Evolutionary conservation across 2,113 vertebrate species (phyloP).

Genomic region (Colistium nudipinnis): DNA sequence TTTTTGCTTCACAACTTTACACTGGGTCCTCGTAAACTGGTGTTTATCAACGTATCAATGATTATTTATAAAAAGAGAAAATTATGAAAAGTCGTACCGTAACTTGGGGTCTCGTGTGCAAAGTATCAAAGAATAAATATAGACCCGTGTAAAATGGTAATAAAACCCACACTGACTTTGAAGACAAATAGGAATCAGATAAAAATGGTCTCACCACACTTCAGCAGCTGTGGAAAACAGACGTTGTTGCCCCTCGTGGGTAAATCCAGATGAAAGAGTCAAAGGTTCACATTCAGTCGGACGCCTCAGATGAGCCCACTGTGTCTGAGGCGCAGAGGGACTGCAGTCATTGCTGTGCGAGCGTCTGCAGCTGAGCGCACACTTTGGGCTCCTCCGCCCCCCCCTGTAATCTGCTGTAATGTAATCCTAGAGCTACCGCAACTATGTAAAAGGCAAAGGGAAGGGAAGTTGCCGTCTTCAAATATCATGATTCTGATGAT

Average conservation of each 20-base stretch:
- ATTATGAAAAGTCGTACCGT: neutral
- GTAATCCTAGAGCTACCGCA: slow-evolving; percentile 39
- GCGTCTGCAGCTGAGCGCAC: slow-evolving; percentile 39
- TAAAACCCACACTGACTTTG: neutral
- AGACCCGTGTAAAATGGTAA: neutral
- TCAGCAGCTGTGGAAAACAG: slow-evolving; percentile 1
- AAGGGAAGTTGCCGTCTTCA: slow-evolving; percentile 21
- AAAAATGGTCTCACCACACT: slow-evolving; percentile 24
- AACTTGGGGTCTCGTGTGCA: too few species aligned
- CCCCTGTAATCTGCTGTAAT: slow-evolving; percentile 37
- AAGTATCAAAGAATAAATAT: neutral
- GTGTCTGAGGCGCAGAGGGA: slow-evolving; percentile 48
- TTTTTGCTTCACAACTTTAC: neutral
- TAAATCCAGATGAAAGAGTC: slow-evolving; percentile 5
- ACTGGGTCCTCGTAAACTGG: too few species aligned
- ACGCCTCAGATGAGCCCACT: slow-evolving; percentile 29
- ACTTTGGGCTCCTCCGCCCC: slow-evolving; percentile 50
- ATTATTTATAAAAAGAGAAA: neutral
- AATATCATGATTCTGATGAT: slow-evolving; percentile 11
- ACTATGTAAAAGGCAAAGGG: slow-evolving; percentile 7
- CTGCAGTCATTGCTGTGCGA: slow-evolving; percentile 34
- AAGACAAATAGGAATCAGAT: neutral
- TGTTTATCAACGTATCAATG: neutral
- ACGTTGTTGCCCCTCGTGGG: neutral
- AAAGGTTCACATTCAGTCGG: slow-evolving; percentile 33